Evolutionary conservation across 2,113 vertebrate species (phyloP).

Genomic region (Pelodiscus sinensis): DNA sequence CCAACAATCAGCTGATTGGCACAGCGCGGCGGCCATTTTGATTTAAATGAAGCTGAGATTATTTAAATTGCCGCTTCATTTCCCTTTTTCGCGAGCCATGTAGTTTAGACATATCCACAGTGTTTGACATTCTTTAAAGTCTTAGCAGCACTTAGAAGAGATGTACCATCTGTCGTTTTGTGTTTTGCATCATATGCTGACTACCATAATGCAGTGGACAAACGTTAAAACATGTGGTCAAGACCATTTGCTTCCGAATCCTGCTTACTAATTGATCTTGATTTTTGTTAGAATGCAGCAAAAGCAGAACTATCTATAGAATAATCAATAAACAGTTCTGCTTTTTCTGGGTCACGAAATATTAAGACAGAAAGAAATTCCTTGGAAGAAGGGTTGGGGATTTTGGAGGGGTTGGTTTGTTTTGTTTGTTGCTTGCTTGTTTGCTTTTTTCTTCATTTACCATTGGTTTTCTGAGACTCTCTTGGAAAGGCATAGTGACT

Average conservation of each 20-base stretch:
- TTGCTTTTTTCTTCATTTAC: neutral
- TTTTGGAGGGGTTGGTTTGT: no score
- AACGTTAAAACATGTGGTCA: neutral
- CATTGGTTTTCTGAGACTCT: neutral
- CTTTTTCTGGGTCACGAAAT: conserved; percentile 7
- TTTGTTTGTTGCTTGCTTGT: neutral
- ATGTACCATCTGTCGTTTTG: accelerated
- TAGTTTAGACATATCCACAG: no score
- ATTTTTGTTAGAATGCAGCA: neutral
- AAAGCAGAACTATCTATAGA: conserved; percentile 37
- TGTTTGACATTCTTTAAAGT: neutral
- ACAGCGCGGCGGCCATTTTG: no score
- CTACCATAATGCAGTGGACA: neutral
- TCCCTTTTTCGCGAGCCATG: no score
- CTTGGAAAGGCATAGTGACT: neutral
- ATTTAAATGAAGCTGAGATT: no score
- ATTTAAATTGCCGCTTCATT: no score
- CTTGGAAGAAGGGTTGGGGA: neutral
- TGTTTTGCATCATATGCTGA: neutral
- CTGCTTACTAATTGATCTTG: neutral
- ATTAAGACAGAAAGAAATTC: neutral
- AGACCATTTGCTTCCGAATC: neutral
- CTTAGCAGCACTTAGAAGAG: conserved; percentile 14
- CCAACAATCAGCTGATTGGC: no score
- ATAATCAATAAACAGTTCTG: conserved; percentile 29